Conservation (phyloP, 2,113 vertebrate genomes). For the Chaetura pelagica region DNA sequence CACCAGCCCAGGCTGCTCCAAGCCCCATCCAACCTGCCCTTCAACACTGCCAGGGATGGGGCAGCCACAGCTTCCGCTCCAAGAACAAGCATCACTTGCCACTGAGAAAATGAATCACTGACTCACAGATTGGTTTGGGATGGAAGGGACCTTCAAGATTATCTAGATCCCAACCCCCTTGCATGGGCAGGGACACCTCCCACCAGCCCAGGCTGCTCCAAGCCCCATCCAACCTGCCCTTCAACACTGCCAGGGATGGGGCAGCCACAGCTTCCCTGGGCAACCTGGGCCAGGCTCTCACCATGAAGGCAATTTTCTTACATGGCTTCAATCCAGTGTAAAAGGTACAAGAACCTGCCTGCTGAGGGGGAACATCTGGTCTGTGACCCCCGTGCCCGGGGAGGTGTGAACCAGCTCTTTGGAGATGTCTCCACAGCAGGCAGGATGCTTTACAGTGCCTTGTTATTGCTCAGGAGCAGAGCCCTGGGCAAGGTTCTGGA, state of each 20-base stretch:
- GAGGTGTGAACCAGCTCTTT: background rate
- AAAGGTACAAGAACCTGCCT: background rate
- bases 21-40: too few species aligned
- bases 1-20: too few species aligned
- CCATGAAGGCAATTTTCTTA: background rate
- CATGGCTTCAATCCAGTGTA: background rate
- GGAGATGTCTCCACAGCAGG: background rate
- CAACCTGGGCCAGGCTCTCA: too few species aligned
- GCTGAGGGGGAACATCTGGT: constrained; percentile 32
- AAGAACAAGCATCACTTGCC: accelerated
- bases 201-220: too few species aligned
- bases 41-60: too few species aligned
- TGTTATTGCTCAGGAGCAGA: accelerated
- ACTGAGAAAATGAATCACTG: background rate
- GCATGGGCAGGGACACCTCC: too few species aligned
- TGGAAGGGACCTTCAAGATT: too few species aligned
- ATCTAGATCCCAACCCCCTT: too few species aligned
- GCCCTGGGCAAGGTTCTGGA: background rate
- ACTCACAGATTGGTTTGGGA: too few species aligned
- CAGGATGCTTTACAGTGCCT: background rate
- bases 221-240: too few species aligned
- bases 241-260: too few species aligned
- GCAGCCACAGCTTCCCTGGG: too few species aligned
- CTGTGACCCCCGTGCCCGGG: background rate
- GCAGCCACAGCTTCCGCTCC: background rate